Evolutionary conservation across 2,888 invertebrate species (phyloP).

Genomic region (Ochropleura leucogaster): DNA sequence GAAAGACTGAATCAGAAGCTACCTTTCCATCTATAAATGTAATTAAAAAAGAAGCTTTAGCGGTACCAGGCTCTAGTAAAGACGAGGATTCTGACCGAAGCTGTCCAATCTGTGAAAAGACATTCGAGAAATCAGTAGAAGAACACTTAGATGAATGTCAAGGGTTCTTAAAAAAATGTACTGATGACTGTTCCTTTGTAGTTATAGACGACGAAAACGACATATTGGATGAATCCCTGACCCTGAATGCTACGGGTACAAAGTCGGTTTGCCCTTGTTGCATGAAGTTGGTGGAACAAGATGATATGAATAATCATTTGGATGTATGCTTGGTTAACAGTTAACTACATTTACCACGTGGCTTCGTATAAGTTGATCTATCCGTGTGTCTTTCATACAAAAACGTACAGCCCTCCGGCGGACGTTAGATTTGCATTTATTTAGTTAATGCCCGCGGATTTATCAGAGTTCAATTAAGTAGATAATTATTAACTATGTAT

Average conservation of each 20-base stretch:
- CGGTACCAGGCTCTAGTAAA: slow-evolving; percentile 67
- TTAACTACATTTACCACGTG: not conserved
- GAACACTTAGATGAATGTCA: slow-evolving; percentile 90
- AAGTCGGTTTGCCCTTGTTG: slow-evolving; percentile 92
- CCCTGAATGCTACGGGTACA: slow-evolving; percentile 85
- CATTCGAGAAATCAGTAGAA: slow-evolving; percentile 76
- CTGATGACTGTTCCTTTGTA: slow-evolving; percentile 69
- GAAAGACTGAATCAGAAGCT: slow-evolving; percentile 45
- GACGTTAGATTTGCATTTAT: not conserved
- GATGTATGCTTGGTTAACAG: slow-evolving; percentile 81
- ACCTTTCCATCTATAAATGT: slow-evolving; percentile 22
- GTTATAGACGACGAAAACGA: slow-evolving; percentile 79
- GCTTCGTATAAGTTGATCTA: too few relatives aligned
- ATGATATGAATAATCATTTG: slow-evolving; percentile 91
- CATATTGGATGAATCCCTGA: slow-evolving; percentile 79
- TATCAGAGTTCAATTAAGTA: not conserved
- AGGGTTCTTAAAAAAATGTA: slow-evolving; percentile 83
- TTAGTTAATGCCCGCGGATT: not conserved
- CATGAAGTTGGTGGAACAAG: slow-evolving; percentile 86
- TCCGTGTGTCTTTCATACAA: not conserved
- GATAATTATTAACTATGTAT: not conserved
- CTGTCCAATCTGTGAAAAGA: slow-evolving; percentile 87
- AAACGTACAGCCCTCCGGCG: not conserved
- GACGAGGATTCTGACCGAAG: slow-evolving; percentile 60
- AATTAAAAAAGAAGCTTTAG: slow-evolving; percentile 40